A percentile compares a stretch with the other conserved stretches of the same genome.
phyloP scores from a whole-genome alignment of 2,888 invertebrate genomes.

The Synergus laeviventris region DNA sequence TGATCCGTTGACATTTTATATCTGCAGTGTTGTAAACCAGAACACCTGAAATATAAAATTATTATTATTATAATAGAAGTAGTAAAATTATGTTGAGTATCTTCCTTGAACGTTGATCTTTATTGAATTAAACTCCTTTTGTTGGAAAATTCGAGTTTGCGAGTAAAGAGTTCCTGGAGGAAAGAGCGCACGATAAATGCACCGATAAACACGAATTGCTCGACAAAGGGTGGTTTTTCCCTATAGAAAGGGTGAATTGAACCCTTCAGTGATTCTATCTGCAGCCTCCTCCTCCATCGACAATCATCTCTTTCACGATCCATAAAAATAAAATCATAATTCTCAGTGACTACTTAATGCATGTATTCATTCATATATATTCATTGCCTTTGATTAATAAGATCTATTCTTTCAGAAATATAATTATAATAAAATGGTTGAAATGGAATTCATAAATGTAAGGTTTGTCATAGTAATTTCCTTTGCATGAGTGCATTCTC shows the following conservation, averaged over 20 bases:
- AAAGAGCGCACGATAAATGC: neutral
- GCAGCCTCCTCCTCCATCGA: neutral
- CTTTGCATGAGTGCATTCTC: too few relatives aligned
- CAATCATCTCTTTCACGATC: neutral
- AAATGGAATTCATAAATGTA: too few relatives aligned
- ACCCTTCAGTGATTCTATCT: neutral
- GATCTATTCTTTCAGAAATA: neutral
- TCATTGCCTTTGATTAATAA: too few relatives aligned
- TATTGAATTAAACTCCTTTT: neutral
- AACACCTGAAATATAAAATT: slow-evolving; percentile 80
- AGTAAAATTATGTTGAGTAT: neutral
- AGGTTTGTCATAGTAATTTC: too few relatives aligned
- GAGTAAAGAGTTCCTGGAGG: neutral
- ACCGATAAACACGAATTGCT: neutral
- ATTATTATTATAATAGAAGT: too few relatives aligned
- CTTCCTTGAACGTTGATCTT: too few relatives aligned
- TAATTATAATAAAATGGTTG: too few relatives aligned
- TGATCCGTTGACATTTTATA: slow-evolving; percentile 83
- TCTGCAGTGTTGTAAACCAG: slow-evolving; percentile 86
- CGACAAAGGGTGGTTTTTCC: neutral
- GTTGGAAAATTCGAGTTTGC: too few relatives aligned
- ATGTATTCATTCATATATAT: too few relatives aligned
- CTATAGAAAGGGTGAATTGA: neutral
- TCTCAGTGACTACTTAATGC: neutral
- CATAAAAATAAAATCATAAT: neutral